A percentile compares a stretch with the other conserved stretches of the same genome.
These are phyloP conservation scores for Oncopeltus fasciatus DNA, from an alignment of 1,140 invertebrate species.

Conservation along the genomic window DNA sequence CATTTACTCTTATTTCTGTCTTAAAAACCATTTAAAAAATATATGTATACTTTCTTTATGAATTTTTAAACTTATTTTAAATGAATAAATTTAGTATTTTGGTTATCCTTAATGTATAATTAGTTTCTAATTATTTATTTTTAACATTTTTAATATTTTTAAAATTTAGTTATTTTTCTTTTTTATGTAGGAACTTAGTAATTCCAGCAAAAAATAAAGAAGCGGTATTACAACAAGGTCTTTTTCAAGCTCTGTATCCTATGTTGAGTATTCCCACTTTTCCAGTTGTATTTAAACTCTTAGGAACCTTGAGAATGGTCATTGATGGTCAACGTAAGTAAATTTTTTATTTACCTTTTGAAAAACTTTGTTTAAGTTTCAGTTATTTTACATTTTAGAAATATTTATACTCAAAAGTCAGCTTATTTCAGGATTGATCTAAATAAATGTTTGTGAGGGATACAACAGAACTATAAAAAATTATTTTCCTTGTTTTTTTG, in stretches of 20 bases:
- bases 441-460: too few species aligned
- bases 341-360: neutral
- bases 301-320: conserved; percentile 73
- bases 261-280: conserved; percentile 57
- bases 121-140: too few species aligned
- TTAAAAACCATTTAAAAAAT: too few species aligned
- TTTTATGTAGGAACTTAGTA: conserved; percentile 47
- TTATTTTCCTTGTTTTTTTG: too few species aligned
- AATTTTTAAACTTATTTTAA: neutral
- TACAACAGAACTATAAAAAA: too few species aligned
- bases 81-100: neutral
- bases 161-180: neutral
- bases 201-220: conserved; percentile 66
- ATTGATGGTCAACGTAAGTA: conserved; percentile 56
- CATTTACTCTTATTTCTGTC: too few species aligned
- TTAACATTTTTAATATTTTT: neutral
- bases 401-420: too few species aligned
- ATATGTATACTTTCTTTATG: too few species aligned
- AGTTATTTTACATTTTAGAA: too few species aligned
- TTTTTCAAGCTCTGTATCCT: conserved; percentile 56
- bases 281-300: conserved; percentile 69
- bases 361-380: too few species aligned
- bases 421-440: too few species aligned
- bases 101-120: neutral
- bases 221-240: conserved; percentile 50